Evolutionary conservation across 2,888 invertebrate genomes (phyloP).

Genomic region (Nudaria mundana): DNA sequence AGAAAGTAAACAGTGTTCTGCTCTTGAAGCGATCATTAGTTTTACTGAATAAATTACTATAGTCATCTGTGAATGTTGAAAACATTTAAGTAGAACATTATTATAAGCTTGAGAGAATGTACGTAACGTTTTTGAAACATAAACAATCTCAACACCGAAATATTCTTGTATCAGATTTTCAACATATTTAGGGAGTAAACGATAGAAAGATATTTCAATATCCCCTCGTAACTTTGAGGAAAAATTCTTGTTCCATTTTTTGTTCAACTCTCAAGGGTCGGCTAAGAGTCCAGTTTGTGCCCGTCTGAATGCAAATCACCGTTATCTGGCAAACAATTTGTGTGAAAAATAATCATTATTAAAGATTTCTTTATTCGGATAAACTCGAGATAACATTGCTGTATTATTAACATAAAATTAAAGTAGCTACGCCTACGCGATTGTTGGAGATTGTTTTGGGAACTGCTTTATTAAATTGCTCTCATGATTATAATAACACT

Average conservation of each 20-base stretch:
- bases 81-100: no score
- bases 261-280: slow-evolving; percentile 36
- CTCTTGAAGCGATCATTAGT: no score
- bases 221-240: slow-evolving; percentile 20
- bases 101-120: no score
- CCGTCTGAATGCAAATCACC: slow-evolving; percentile 54
- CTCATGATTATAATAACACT: slow-evolving; percentile 18
- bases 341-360: slow-evolving; percentile 51
- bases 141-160: background rate
- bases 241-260: slow-evolving; percentile 48
- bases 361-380: no score
- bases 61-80: no score
- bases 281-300: slow-evolving; percentile 40
- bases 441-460: slow-evolving; percentile 26
- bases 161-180: slow-evolving; percentile 11
- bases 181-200: slow-evolving; percentile 25
- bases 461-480: slow-evolving; percentile 23
- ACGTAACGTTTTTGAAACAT: no score
- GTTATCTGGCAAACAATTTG: slow-evolving; percentile 50
- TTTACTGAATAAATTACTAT: no score
- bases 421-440: slow-evolving; percentile 28
- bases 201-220: slow-evolving; percentile 42
- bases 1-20: no score
- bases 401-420: slow-evolving; percentile 30
- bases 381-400: no score